A percentile compares a stretch with the other conserved stretches of the same genome.
Conservation (phyloP, 2,797 vertebrate species). For the Novumbra hubbsi region DNA sequence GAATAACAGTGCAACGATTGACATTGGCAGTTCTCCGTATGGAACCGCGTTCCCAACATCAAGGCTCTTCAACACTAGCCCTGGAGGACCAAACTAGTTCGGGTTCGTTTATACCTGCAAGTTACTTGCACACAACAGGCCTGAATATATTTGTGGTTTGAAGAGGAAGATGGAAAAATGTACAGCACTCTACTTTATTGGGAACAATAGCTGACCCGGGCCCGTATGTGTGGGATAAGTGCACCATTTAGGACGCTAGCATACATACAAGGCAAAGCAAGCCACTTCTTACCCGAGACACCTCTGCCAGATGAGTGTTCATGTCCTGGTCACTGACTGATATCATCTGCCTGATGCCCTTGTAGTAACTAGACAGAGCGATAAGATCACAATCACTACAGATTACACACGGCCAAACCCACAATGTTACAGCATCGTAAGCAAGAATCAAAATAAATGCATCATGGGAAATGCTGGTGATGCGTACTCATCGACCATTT, state of each 20-base stretch:
- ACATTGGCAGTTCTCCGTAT: background rate
- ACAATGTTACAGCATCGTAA: constrained; percentile 11
- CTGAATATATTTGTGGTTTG: no score
- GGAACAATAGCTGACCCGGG: background rate
- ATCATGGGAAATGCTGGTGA: background rate
- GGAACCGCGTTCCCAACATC: background rate
- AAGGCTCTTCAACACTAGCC: background rate
- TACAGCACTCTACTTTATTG: background rate
- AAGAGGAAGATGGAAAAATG: background rate
- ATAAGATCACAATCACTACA: constrained; percentile 17
- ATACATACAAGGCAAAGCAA: constrained; percentile 26
- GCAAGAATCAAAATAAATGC: constrained; percentile 20
- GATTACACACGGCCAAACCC: constrained; percentile 11
- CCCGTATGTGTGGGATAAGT: background rate
- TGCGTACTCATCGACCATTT: constrained; percentile 97
- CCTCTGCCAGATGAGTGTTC: constrained; percentile 98
- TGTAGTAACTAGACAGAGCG: constrained; percentile 84
- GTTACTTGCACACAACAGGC: no score
- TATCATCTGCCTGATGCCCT: constrained; percentile 95
- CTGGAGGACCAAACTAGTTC: no score
- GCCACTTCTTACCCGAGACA: constrained; percentile 87
- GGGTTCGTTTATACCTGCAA: no score
- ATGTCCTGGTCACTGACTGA: constrained; percentile 98
- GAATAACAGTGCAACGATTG: background rate
- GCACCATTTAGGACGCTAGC: background rate